Base-by-base conservation (phyloP, 2,888 invertebrate species). In the Conistra vaccinii region DNA sequence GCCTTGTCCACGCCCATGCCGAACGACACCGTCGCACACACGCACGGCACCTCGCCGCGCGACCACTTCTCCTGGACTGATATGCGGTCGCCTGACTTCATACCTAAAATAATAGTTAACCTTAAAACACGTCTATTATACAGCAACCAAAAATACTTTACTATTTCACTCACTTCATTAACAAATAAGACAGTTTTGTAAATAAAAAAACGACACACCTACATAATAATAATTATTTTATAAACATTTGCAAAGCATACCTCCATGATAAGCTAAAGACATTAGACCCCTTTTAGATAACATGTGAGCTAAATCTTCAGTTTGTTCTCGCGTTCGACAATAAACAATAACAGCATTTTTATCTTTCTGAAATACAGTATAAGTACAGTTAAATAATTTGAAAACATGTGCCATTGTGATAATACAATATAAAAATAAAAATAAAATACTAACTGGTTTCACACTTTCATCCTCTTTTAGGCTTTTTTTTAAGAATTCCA, bases 1-100 rank as follows among this genome's bases (percentile, higher is more conserved):
- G 98, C 97, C 94, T 99, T 99, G 93, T 99, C 99, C 4, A 99
- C 99, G 65, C 99, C 99, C 99, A 99, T 99, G 57, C 99, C 99
- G 95, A 99, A 99, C 90, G 99, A 99, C 76, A 99, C 98, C 0
- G 99, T 99, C 7, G 99, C 99, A 84, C 98, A 98, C 85, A 99
- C 99, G 45, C 99, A 98, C 3, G 98, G 98, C 88, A 98, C 97
- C 85, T 98, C 97, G 1, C 99, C 99, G 53, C 97, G 96, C 96
- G 99, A 99, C 99, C 99, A 99, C 84, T 98, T 97, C 91, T 98
- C 98, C 94, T 99, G 99, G 55, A 98, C 98, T 66, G 97, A 96
- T 69, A 97, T 97, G 71, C 99, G 97, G 69, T 98, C 98, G 0
- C 97, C 95, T 65, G 97, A 97, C 90, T 98, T 98, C 73, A 99